Base-by-base conservation (phyloP, 2,888 invertebrate genomes). In the Cephus runcator region DNA sequence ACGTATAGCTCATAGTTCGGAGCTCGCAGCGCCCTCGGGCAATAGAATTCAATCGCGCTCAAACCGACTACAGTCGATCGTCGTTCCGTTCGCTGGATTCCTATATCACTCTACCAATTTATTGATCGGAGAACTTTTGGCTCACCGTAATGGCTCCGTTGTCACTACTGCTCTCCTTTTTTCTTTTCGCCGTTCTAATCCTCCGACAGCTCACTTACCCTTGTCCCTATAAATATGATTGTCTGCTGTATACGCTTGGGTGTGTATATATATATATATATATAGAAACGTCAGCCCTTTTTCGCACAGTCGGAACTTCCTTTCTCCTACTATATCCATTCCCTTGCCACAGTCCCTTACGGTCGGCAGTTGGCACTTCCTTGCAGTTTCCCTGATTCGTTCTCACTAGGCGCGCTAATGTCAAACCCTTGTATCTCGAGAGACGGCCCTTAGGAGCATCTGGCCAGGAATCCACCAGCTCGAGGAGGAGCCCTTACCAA, bases 391-490 rank as follows among this genome's bases (percentile, higher is more conserved):
- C 33, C 33, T 23, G 31, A 71, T 71, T 34, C 71, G 12, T 34
- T 34, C 34, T 34, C 15, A 33, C 71, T 31, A 71, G 71, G 12
- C 80, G 80, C 80, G 81, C 83, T 85, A 87, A 87, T 85, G 86
- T 83, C 83, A 84, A 87, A 86, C 83, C 83, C 86, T 85, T 86
- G 86, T 86, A 84, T 83, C 81, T 83, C 78, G 81, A 79, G 83
- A 82, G 78, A 82, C 82, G 83, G 56, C 82, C 85, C 83, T 81
- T 77, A 77, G 82, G 77, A 85, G 76, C 85, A 84, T 84, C 85
- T 85, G 85, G 79, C 81, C 81, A 77, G 9, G 82, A 80, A 82
- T 78, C 81, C 80, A 77, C 73, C 77, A 74, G 81, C 79, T 75
- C 75, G 68, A 15, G 40, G 76, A 75, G 56, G 73, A 34, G 33